phyloP scores from a whole-genome alignment of 2,113 vertebrate species.

The Hypomesus transpacificus region DNA sequence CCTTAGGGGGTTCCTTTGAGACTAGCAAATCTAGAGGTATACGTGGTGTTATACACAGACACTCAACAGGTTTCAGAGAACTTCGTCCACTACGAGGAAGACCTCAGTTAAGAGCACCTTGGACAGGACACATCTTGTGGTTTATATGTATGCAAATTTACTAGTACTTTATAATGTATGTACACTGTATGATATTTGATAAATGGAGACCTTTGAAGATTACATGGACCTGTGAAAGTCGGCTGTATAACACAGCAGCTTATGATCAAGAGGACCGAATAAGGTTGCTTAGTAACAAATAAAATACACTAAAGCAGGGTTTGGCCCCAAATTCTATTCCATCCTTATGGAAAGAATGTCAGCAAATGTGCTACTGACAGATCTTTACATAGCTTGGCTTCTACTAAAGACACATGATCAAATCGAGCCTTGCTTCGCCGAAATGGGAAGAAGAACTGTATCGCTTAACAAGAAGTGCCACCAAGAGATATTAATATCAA shows the following conservation, averaged over 20 bases:
- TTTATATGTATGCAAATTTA: conserved; percentile 9
- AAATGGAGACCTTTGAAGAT: conserved; percentile 17
- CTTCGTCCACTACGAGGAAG: conserved; percentile 13
- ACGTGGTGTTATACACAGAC: conserved; percentile 1
- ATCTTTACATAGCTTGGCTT: conserved; percentile 11
- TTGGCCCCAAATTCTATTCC: conserved; percentile 13
- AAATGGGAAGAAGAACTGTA: conserved; percentile 27
- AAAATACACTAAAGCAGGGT: background rate
- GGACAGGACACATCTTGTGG: conserved; percentile 10
- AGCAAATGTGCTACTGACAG: conserved; percentile 31
- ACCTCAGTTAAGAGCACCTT: conserved; percentile 1
- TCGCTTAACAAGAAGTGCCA: conserved; percentile 48
- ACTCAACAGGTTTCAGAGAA: conserved; percentile 7
- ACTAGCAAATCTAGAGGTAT: conserved; percentile 4
- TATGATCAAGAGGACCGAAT: conserved; percentile 20
- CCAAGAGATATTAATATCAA: conserved; percentile 44
- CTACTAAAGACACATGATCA: conserved; percentile 11
- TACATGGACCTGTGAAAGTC: conserved; percentile 4
- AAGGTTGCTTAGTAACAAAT: conserved; percentile 6
- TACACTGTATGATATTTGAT: conserved; percentile 7
- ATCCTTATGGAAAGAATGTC: conserved; percentile 18
- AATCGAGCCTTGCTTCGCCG: conserved; percentile 9
- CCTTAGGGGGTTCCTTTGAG: too few species aligned
- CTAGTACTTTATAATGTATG: background rate
- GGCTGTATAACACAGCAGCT: conserved; percentile 14